Evolutionary conservation across 2,888 invertebrate genomes (phyloP).

Genomic region (Apotomis turbidana): DNA sequence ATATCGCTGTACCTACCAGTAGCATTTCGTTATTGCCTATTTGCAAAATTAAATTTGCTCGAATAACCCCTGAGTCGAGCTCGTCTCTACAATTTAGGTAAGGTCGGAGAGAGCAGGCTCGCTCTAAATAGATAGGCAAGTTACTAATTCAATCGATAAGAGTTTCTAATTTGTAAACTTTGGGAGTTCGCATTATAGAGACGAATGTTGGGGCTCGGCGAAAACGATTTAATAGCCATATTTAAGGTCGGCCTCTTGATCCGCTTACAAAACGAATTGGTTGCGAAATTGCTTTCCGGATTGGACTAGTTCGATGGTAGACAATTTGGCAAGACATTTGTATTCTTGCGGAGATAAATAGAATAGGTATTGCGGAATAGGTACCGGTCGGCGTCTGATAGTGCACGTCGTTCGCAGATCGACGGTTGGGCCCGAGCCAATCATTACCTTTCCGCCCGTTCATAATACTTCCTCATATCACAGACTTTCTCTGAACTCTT

Average conservation of each 20-base stretch:
- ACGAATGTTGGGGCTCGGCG: constrained; percentile 65
- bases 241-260: constrained; percentile 80
- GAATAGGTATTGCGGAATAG: constrained; percentile 52
- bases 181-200: constrained; percentile 66
- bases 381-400: constrained; percentile 75
- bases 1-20: constrained; percentile 37
- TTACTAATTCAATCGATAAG: constrained; percentile 53
- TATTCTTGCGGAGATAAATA: constrained; percentile 81
- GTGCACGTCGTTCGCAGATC: constrained; percentile 64
- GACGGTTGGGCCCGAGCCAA: constrained; percentile 75
- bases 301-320: constrained; percentile 81
- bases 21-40: constrained; percentile 42
- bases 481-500: not conserved
- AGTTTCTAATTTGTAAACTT: constrained; percentile 66
- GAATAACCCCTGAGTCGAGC: constrained; percentile 38
- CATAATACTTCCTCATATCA: constrained; percentile 23
- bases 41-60: constrained; percentile 41
- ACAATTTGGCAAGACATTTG: constrained; percentile 83
- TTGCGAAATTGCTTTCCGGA: constrained; percentile 82
- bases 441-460: constrained; percentile 73
- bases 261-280: constrained; percentile 81
- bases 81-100: constrained; percentile 40
- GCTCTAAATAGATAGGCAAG: constrained; percentile 52
- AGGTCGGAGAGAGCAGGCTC: constrained; percentile 39
- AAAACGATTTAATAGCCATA: constrained; percentile 77